Conservation (phyloP, 1,140 invertebrate genomes). For the Ditylenchus dipsaci region DNA sequence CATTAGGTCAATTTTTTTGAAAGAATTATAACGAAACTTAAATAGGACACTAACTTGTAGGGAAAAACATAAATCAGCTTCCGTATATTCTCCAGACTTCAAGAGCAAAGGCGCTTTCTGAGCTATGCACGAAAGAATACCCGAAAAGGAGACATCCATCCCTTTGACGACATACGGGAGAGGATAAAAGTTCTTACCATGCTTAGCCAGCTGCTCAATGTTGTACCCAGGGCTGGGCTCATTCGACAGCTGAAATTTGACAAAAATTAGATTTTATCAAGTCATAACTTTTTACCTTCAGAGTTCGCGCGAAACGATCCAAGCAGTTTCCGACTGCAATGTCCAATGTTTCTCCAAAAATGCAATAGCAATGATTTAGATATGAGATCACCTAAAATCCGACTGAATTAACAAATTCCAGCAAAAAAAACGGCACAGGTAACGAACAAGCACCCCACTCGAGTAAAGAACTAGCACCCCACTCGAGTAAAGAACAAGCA, state of each 20-base stretch:
- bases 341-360: constrained; percentile 99
- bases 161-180: constrained; percentile 90
- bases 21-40: neutral
- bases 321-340: constrained; percentile 99
- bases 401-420: neutral
- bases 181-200: constrained; percentile 69
- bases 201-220: constrained; percentile 94
- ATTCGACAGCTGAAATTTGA: constrained; percentile 71
- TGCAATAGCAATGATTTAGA: constrained; percentile 80
- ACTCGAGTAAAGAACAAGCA: too few species aligned
- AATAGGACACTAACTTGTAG: constrained; percentile 65
- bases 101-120: constrained; percentile 57
- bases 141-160: constrained; percentile 99
- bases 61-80: constrained; percentile 92
- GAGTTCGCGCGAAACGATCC: constrained; percentile 62
- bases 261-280: neutral
- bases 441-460: too few species aligned
- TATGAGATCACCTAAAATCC: constrained; percentile 80
- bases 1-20: neutral
- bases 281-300: neutral
- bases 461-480: too few species aligned
- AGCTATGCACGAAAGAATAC: constrained; percentile 79
- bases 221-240: constrained; percentile 99
- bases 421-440: too few species aligned
- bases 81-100: constrained; percentile 67